Evolutionary conservation across 2,888 invertebrate species (phyloP), one percentile per base, ranked within the genome.

Genomic region (Strigamia crassipes): DNA sequence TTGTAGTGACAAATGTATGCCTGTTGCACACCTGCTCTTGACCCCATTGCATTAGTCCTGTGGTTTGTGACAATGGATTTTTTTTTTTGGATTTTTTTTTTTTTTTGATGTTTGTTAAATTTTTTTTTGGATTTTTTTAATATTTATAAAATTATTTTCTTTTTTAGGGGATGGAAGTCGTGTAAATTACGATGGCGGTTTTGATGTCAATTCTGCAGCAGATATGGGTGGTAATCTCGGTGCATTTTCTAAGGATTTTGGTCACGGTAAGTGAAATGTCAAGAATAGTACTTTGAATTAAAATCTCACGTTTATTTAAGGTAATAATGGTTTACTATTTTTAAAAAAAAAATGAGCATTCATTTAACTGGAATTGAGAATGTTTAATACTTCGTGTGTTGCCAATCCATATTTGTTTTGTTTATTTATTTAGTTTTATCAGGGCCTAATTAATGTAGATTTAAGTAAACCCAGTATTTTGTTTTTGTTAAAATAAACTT

Each of bases 251-350:
- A 73, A 73, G 73, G 73, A 73, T 23, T 73, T 73, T 73, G 73
- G 73, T n/a, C 12, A 73, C 73, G 73, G 73, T 73, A 73, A 73
- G 73, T 73, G 73, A 73, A 73, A 31, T 56, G 18, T 18, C 56
- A 18, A 18, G 15, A 56, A 18, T 56, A 56, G 56, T 56, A 9
- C n/a, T 56, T 56, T 18, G 6, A 56, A 15, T n/a, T 56, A 8
- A 56, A 5, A 18, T 9, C 5, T 56, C 6, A 38, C 38, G 21
- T 56, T 56, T 18, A 18, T n/a, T 18, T 15, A 56, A 46, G 56
- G 56, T 56, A 56, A 56, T 56, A 56, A 18, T 56, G 46, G 46
- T 46, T 46, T 46, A 15, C n/a, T n/a, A n/a, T n/a, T n/a, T 13
- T 3, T 3, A 12, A 46, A 46, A 46, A 46, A 46, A 13, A 12